Evolutionary conservation across 2,797 vertebrate species (phyloP).

Genomic region (Urosaurus nigricauda): DNA sequence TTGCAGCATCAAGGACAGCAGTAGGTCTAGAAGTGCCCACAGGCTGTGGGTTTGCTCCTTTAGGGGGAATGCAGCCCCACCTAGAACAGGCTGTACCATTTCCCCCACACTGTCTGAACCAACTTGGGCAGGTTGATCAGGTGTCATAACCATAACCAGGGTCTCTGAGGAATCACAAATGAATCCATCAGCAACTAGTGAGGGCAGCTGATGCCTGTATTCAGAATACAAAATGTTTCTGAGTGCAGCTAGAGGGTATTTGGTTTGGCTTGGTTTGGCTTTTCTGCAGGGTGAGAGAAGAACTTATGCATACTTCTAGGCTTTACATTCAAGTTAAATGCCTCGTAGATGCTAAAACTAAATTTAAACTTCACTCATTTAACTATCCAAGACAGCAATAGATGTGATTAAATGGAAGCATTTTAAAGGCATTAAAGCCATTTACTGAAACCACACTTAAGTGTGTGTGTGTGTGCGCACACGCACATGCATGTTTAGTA

Average conservation of each 20-base stretch:
- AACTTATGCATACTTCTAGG: not conserved
- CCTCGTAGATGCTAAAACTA: not conserved
- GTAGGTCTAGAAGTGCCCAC: too few relatives aligned
- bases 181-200: too few relatives aligned
- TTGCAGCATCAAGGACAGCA: not conserved
- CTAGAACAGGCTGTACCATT: too few relatives aligned
- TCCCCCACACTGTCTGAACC: not conserved
- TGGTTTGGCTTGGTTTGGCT: too few relatives aligned
- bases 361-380: constrained; percentile 17
- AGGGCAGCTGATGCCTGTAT: too few relatives aligned
- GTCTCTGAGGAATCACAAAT: too few relatives aligned
- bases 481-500: too few relatives aligned
- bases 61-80: not conserved
- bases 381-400: not conserved
- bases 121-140: not conserved
- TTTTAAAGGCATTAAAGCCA: not conserved
- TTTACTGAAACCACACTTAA: not conserved
- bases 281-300: too few relatives aligned
- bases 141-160: too few relatives aligned
- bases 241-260: too few relatives aligned
- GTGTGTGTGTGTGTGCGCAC: not conserved
- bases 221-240: too few relatives aligned
- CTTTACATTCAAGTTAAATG: constrained; percentile 11
- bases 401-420: not conserved
- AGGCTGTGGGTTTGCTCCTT: not conserved